Conservation (phyloP, 1,140 invertebrate genomes). For the Harlomillsia oculata region DNA sequence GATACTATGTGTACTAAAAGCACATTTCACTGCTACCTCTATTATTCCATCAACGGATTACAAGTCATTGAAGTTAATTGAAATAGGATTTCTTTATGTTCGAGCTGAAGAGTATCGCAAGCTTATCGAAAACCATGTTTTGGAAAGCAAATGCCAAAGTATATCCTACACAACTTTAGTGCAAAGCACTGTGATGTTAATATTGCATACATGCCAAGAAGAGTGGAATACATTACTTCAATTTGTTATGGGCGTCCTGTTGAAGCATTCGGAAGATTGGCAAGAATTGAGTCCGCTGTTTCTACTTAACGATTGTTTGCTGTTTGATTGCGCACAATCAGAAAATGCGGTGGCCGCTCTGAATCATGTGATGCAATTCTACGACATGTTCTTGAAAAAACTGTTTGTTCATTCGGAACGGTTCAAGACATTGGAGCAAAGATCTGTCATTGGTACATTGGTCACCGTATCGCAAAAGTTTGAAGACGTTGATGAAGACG, state of each 20-base stretch:
- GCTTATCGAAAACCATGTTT: neutral
- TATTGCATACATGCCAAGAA: neutral
- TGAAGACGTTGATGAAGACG: neutral
- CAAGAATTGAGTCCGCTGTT: neutral
- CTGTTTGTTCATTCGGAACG: neutral
- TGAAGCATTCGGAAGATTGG: neutral
- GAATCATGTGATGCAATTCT: slow-evolving; percentile 1
- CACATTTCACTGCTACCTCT: neutral
- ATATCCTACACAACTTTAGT: neutral
- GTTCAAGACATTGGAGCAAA: neutral
- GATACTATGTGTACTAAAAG: neutral
- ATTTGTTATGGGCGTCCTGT: neutral
- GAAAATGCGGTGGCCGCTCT: neutral
- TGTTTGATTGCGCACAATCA: neutral
- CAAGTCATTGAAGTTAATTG: neutral
- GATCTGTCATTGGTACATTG: neutral
- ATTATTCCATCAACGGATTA: neutral
- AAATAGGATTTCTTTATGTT: neutral
- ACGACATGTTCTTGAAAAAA: neutral
- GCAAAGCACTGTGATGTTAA: neutral
- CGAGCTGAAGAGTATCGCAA: neutral
- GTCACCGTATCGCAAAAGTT: neutral
- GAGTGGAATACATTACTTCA: neutral
- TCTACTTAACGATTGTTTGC: neutral
- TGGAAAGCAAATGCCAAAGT: neutral